Evolutionary conservation across 2,113 vertebrate species (phyloP), one percentile per base, ranked within the genome.

Genomic region (Oplegnathus fasciatus): DNA sequence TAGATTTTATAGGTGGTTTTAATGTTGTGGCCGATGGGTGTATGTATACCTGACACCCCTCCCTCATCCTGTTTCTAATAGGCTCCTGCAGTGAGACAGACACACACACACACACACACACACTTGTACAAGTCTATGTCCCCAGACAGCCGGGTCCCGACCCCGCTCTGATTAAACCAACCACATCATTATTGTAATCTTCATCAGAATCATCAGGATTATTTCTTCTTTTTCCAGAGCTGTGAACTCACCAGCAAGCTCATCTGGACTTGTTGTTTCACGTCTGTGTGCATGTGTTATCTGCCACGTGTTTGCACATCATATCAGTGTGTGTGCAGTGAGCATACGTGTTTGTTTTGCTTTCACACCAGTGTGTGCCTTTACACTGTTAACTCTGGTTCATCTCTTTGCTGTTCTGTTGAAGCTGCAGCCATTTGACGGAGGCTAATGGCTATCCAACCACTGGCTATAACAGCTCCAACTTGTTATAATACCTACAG

Each of bases 101-200:
- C 48, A 7, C 24, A 40, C 61, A 37, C 34, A 37, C 48, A 7
- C 24, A 40, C 61, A 78, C 46, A 58, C 34, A 6, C 14, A 42
- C 60, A 80, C 24, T 8, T 40, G 55, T 34, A n/a, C 42, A 40
- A 48, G n/a, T 42, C 22, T 9, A 20, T 74, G 77, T 58, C 67
- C 58, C 22, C 42, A 74, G 54, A 71, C 28, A 10, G 54, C n/a
- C 0, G 2, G 75, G 70, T 73, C 40, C 32, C 58, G 82, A 86
- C 86, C 86, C 32, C 1, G 18, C 58, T 66, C 75, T 89, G 84
- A 88, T 90, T 85, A 89, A 89, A 84, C 75, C 66, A 61, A 82
- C 60, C 61, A 34, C 83, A 89, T 83, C 30, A 73, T 84, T 82
- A 80, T 67, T 84, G 20, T 37, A 55, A 86, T 83, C 55, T 82